phyloP scores from a whole-genome alignment of 2,113 vertebrate species.

The Phalacrocorax aristotelis region DNA sequence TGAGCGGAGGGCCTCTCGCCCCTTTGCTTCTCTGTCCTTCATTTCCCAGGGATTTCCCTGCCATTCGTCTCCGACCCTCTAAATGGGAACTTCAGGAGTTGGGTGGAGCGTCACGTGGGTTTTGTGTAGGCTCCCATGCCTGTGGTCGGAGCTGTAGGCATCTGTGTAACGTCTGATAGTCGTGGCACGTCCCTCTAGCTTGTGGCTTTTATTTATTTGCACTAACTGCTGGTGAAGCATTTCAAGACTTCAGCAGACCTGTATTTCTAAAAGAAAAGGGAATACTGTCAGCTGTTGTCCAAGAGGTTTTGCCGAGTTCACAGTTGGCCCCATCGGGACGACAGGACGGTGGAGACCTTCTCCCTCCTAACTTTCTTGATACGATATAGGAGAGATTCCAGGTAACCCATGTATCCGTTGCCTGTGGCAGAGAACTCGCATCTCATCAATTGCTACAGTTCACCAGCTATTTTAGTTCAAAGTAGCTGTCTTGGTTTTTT shows the following conservation, averaged over 20 bases:
- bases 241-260: background rate
- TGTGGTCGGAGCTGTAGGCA: background rate
- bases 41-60: background rate
- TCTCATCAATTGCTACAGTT: background rate
- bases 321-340: background rate
- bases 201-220: background rate
- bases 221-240: background rate
- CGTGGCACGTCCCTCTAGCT: background rate
- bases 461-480: background rate
- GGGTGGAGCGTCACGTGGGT: background rate
- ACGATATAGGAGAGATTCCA: background rate
- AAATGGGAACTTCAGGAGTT: background rate
- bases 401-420: background rate
- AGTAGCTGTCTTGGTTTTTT: background rate
- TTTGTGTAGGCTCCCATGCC: background rate
- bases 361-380: background rate
- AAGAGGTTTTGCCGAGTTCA: background rate
- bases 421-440: background rate
- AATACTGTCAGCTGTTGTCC: background rate
- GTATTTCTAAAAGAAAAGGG: background rate
- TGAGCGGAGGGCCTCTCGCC: background rate
- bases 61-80: fast-evolving
- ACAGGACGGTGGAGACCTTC: background rate
- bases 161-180: background rate
- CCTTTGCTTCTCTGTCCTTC: background rate